Evolutionary conservation across 2,113 vertebrate species (phyloP), one percentile per base, ranked within the genome.

Genomic region (Xyrauchen texanus): DNA sequence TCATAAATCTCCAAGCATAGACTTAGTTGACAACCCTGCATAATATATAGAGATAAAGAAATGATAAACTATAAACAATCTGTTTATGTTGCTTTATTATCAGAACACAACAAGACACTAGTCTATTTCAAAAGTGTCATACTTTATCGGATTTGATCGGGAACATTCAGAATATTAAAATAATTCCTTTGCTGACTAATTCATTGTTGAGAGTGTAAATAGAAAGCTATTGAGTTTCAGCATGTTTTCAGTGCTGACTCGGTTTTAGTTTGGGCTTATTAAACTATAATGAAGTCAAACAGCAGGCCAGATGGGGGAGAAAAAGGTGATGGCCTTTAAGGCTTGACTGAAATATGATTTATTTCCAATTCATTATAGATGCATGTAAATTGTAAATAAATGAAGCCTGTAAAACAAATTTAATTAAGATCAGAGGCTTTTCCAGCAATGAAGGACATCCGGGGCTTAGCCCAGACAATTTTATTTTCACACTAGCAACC

Each of bases 251-350:
- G 51, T 44, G 65, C 49, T 70, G 72, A 47, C 44, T 71, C 66
- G 63, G 34, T 16, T 45, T 62, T 52, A 79, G 77, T 79, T 57
- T 72, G 61, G 60, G 63, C 51, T 79, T 72, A 65, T 79, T 79
- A 72, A 79, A 72, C 11, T 72, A 55, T 58, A 72, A 65, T 72
- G 61, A 57, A 45, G n/a, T 15, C 45, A 12, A 57, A 69, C 12
- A 12, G 47, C 42, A 68, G 51, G 4, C 52, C 12, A 61, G 11
- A 63, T 34, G 21, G 21, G 16, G 21, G 34, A 21, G 67, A 62
- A 61, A 78, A 51, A 34, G 62, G 58, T 13, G 57, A 60, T 61
- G 70, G 58, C 16, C 21, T 51, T 74, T 62, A 60, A 16, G 55
- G 60, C 8, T 72, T 62, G 71, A 74, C 58, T 62, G 11, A 60